phyloP scores from a whole-genome alignment of 2,888 invertebrate genomes.

The Zele albiditarsus region DNA sequence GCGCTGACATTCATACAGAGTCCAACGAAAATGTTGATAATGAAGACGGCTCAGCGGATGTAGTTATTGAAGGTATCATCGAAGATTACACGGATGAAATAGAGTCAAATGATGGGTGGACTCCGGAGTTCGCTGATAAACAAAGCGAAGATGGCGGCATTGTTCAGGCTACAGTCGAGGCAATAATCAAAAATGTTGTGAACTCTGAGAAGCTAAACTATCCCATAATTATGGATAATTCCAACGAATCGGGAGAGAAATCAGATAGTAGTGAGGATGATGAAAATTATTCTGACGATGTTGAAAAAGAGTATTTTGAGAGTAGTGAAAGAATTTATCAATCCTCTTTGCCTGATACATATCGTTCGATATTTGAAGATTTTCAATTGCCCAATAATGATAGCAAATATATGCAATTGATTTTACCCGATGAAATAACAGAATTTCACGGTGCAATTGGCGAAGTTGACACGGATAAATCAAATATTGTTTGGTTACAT shows the following conservation, averaged over 20 bases:
- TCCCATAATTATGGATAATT: no score
- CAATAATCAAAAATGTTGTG: no score
- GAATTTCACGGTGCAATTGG: neutral
- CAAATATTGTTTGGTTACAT: conserved; percentile 7
- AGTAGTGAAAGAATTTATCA: neutral
- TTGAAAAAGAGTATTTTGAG: neutral
- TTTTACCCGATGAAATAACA: neutral
- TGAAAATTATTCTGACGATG: neutral
- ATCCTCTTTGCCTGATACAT: neutral
- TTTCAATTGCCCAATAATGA: neutral
- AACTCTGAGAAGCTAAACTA: no score
- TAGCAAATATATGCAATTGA: neutral
- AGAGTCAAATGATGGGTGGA: no score
- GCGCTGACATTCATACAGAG: neutral
- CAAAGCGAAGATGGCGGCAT: no score
- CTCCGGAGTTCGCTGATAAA: no score
- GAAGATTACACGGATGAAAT: neutral
- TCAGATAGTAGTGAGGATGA: neutral
- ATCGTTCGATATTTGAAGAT: neutral
- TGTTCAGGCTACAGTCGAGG: no score
- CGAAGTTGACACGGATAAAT: neutral
- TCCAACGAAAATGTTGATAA: neutral
- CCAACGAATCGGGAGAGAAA: no score
- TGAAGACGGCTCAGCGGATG: neutral
- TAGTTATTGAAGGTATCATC: neutral